Base-by-base conservation (phyloP, 1,140 invertebrate genomes). In the Heliconius nattereri region DNA sequence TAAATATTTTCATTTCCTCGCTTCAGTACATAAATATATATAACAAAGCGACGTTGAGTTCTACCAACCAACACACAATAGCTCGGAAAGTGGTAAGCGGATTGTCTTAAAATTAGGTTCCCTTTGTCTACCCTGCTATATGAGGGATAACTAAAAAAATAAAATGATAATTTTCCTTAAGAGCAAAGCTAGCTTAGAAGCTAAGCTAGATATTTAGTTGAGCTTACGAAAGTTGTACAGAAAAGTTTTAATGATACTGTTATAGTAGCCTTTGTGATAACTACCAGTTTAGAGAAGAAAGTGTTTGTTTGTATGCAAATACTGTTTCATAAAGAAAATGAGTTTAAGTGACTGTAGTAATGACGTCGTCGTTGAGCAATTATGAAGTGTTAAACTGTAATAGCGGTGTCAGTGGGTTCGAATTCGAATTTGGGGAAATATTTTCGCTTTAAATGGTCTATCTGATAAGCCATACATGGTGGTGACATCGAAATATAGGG, bases 201-300 rank as follows among this genome's bases (percentile, higher is more conserved):
- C n/a, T n/a, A n/a, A n/a, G n/a, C n/a, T n/a, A n/a, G n/a, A 26
- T 66, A 66, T 66, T 66, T 26, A 29, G 60, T 29, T 66, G 26
- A 66, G 60, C 23, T 66, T 29, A 66, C 60, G 23, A 66, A 66
- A 66, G 23, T 66, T 26, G 26, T 6, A 66, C 60, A 26, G 11
- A 66, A 66, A 66, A 66, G 9, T 66, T 66, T 66, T 66, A 66
- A 66, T 66, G 60, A 66, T 66, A 66, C 60, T 66, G 60, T 66
- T 66, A 8, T 26, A 66, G 23, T 66, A 66, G 23, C 60, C 60
- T 66, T 66, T 66, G 60, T 26, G 20, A 26, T 66, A 16, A 66
- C 23, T 66, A 23, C 9, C 60, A 66, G 60, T 66, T 60, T 57
- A 57, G 54, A 3, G 23, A 13, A 66, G 60, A 66, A 66, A 66